Conservation (phyloP, 2,113 vertebrate genomes). For the Manacus vitellinus region DNA sequence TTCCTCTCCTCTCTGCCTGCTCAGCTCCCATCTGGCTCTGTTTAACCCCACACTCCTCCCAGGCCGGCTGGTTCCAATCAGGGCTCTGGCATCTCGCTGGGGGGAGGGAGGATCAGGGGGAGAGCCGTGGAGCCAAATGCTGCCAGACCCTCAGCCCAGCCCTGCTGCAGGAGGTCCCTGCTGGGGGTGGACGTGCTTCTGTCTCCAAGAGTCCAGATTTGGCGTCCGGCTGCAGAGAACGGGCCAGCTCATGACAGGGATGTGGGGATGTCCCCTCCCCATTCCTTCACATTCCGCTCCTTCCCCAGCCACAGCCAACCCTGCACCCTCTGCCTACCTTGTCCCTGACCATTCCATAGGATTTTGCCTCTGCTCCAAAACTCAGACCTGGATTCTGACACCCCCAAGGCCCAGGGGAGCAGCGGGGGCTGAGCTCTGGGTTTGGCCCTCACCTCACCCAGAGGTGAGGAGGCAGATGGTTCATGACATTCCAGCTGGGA, state of each 20-base stretch:
- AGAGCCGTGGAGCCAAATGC: not conserved
- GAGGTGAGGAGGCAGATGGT: not conserved
- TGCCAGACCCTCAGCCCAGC: not conserved
- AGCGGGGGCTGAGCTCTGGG: fast-evolving
- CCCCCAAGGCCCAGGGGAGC: fast-evolving
- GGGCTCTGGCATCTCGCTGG: slow-evolving; percentile 10
- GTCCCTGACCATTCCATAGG: not conserved
- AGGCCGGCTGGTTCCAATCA: slow-evolving; percentile 50
- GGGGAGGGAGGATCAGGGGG: not conserved
- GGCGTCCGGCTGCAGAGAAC: fast-evolving
- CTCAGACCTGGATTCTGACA: not conserved
- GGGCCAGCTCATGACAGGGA: not conserved
- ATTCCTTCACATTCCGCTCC: not conserved
- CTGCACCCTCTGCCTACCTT: fast-evolving
- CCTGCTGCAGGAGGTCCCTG: not conserved
- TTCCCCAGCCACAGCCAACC: not conserved
- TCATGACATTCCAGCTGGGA: not conserved
- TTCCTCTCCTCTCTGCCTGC: not conserved
- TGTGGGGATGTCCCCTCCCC: not conserved
- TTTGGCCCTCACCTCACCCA: not conserved
- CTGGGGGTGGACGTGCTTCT: not conserved
- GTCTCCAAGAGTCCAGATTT: not conserved
- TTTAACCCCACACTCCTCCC: slow-evolving; percentile 1
- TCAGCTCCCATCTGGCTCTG: slow-evolving; percentile 5
- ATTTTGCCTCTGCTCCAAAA: not conserved